Percentiles rank a stretch among this genome's conserved stretches.
These are phyloP conservation scores for Montifringilla adamsi DNA, from an alignment of 2,113 vertebrate genomes.

Conservation along the genomic window DNA sequence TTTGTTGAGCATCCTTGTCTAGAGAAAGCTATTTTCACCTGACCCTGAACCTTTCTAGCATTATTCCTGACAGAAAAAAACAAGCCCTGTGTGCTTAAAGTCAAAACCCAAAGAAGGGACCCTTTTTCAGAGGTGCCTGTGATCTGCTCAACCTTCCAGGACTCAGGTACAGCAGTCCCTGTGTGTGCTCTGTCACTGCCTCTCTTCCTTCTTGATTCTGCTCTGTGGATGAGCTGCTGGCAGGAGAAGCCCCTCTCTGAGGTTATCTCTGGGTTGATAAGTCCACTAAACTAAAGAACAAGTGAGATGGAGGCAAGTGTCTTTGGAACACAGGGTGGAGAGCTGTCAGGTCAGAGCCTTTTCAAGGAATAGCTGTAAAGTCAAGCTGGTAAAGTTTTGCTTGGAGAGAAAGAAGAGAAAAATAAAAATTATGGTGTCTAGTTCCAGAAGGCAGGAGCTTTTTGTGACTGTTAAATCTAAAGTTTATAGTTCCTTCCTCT, in stretches of 20 bases:
- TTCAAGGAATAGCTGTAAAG: background rate
- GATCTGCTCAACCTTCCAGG: background rate
- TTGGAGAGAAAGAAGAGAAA: background rate
- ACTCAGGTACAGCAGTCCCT: background rate
- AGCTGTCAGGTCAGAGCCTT: background rate
- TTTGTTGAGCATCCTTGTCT: background rate
- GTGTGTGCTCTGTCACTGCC: background rate
- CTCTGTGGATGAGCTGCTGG: background rate
- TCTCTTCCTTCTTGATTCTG: background rate
- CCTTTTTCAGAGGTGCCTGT: background rate
- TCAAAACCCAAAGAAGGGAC: background rate
- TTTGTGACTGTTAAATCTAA: background rate
- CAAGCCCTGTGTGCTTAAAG: background rate
- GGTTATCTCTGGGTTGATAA: background rate
- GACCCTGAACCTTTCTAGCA: background rate
- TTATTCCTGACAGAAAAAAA: background rate
- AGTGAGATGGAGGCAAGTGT: background rate
- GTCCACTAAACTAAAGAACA: background rate
- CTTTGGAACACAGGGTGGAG: background rate
- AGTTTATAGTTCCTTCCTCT: background rate
- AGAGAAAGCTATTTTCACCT: background rate
- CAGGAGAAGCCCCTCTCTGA: background rate
- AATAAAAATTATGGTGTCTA: background rate
- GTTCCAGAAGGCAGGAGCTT: background rate
- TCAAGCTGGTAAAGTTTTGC: background rate